phyloP scores from a whole-genome alignment of 1,140 invertebrate genomes.

The Samia ricini region DNA sequence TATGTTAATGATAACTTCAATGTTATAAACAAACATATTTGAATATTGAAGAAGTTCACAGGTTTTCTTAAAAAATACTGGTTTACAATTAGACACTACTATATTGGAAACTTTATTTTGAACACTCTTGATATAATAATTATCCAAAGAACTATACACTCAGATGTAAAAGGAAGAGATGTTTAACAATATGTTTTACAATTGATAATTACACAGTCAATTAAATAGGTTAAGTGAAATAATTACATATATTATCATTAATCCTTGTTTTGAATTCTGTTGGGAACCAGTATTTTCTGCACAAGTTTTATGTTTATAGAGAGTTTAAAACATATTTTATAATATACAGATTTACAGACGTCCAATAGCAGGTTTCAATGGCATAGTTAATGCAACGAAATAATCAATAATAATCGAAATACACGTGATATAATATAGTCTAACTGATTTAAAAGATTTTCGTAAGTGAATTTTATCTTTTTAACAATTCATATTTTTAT shows the following conservation, averaged over 20 bases:
- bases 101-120: background rate
- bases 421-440: conserved; percentile 30
- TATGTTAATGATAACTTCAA: conserved; percentile 6
- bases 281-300: conserved; percentile 27
- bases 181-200: background rate
- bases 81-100: background rate
- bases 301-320: background rate
- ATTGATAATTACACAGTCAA: conserved; percentile 19
- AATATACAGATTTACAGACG: background rate
- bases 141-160: background rate
- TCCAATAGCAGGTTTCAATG: conserved; percentile 21
- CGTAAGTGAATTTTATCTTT: conserved; percentile 25
- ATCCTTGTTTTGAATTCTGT: conserved; percentile 1
- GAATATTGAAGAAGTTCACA: background rate
- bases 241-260: conserved; percentile 17
- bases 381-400: conserved; percentile 50
- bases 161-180: background rate
- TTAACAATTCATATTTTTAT: conserved; percentile 28
- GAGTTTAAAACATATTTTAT: background rate
- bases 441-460: conserved; percentile 46
- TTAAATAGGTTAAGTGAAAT: conserved; percentile 36
- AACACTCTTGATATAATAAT: background rate
- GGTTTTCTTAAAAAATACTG: background rate
- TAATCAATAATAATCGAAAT: conserved; percentile 30
- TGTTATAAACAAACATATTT: conserved; percentile 16